A percentile compares a stretch with the other conserved stretches of the same genome.
Conservation (phyloP, 2,888 invertebrate species). For the Stramonita haemastoma region DNA sequence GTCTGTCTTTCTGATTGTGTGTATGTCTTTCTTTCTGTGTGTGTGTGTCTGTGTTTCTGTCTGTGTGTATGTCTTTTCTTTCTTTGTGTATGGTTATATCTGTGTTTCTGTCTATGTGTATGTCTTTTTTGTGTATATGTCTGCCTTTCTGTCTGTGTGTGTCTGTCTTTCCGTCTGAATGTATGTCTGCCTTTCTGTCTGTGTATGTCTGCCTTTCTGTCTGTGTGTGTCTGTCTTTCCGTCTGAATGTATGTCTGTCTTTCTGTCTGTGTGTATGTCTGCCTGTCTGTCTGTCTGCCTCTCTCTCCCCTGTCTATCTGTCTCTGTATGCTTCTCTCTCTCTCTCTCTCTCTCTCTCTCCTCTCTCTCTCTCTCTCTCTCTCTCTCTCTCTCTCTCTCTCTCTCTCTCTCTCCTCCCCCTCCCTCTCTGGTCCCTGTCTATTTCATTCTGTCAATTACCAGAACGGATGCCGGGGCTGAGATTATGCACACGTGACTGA, state of each 20-base stretch:
- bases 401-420: background rate
- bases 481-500: too few relatives aligned
- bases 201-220: background rate
- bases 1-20: too few relatives aligned
- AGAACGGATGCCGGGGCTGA: too few relatives aligned
- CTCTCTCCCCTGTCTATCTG: background rate
- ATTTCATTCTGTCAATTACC: too few relatives aligned
- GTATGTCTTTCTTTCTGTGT: too few relatives aligned
- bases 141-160: too few relatives aligned
- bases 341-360: background rate
- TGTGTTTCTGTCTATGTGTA: too few relatives aligned
- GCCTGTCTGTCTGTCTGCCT: background rate
- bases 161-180: too few relatives aligned
- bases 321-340: background rate
- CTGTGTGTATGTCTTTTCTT: too few relatives aligned
- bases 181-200: background rate
- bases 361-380: background rate
- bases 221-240: background rate
- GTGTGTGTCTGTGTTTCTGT: too few relatives aligned
- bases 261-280: background rate
- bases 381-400: background rate
- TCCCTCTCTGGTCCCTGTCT: background rate
- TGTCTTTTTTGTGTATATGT: too few relatives aligned
- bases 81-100: too few relatives aligned
- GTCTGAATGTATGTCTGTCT: background rate